Evolutionary conservation across 2,797 vertebrate genomes (phyloP).

Genomic region (Falco berigora): DNA sequence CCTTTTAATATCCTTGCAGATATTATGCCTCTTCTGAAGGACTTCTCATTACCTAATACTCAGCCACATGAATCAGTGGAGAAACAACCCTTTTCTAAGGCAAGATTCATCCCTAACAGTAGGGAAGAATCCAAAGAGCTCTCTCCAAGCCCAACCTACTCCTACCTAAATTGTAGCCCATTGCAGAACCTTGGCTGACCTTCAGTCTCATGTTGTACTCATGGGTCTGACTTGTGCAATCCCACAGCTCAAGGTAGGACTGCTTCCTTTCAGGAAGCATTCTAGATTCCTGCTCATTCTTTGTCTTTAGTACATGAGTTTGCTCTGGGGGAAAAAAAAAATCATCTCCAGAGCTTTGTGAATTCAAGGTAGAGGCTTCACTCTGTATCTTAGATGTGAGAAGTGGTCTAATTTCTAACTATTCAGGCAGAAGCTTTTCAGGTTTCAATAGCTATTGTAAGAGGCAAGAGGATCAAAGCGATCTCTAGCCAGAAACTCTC

Average conservation of each 20-base stretch:
- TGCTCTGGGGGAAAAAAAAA: not conserved
- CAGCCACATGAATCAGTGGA: not conserved
- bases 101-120: not conserved
- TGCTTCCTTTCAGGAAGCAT: not conserved
- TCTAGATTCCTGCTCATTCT: not conserved
- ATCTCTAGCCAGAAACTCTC: not conserved
- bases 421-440: not conserved
- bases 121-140: not conserved
- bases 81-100: not conserved
- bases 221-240: not conserved
- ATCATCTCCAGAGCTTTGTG: not conserved
- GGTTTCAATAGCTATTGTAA: not conserved
- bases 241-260: not conserved
- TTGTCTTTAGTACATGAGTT: not conserved
- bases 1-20: not conserved
- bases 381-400: not conserved
- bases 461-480: not conserved
- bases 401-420: not conserved
- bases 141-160: not conserved
- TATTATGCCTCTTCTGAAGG: not conserved
- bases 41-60: not conserved
- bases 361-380: not conserved
- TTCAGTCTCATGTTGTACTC: accelerated
- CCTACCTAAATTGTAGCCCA: not conserved
- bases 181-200: not conserved